Conservation (phyloP, 2,797 vertebrate genomes). For the Etheostoma nigrum region DNA sequence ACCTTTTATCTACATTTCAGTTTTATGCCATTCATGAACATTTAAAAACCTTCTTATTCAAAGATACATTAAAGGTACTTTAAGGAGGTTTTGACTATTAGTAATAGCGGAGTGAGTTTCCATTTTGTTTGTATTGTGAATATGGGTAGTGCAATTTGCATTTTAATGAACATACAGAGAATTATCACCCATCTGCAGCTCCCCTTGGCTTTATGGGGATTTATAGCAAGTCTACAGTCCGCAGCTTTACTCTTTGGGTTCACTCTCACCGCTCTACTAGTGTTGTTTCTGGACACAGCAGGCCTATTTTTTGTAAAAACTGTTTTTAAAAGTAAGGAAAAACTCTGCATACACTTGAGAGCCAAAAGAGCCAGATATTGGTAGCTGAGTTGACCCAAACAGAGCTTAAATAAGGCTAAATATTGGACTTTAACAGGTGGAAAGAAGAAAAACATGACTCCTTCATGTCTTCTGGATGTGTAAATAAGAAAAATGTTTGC, state of each 20-base stretch:
- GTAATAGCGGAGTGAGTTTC: background rate
- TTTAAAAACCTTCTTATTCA: background rate
- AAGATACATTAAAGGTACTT: background rate
- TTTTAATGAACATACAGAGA: background rate
- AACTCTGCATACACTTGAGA: too few relatives aligned
- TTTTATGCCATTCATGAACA: background rate
- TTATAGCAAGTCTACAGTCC: background rate
- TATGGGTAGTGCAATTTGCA: background rate
- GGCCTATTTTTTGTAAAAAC: too few relatives aligned
- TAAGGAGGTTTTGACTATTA: background rate
- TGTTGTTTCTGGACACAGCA: too few relatives aligned
- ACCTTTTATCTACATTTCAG: background rate
- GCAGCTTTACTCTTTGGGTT: background rate
- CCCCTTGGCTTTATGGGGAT: background rate
- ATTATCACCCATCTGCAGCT: conserved; percentile 2
- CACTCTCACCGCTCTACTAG: too few relatives aligned
- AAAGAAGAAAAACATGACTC: background rate
- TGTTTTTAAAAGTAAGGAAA: too few relatives aligned
- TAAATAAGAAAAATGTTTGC: background rate
- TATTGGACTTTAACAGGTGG: background rate
- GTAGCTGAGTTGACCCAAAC: too few relatives aligned
- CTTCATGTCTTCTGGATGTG: background rate
- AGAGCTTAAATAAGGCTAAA: background rate
- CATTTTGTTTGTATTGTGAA: background rate
- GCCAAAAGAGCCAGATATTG: too few relatives aligned